Conservation (phyloP, 2,797 vertebrate genomes). For the Anableps anableps region DNA sequence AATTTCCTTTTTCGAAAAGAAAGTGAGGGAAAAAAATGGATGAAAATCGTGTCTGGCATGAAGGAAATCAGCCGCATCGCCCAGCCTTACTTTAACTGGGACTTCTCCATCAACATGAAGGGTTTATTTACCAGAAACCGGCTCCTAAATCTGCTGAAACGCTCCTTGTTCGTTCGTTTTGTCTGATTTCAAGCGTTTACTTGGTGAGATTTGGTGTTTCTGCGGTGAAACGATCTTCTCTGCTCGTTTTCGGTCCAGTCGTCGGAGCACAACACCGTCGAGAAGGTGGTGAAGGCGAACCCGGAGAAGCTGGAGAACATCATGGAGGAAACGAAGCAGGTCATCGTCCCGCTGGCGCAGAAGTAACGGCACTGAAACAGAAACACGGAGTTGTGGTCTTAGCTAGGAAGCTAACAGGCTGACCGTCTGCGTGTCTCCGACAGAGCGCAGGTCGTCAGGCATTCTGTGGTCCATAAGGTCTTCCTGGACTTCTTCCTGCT, state of each 20-base stretch:
- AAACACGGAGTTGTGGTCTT: neutral
- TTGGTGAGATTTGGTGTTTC: no score
- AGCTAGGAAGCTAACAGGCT: neutral
- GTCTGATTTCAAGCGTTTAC: no score
- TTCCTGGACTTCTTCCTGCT: conserved; percentile 93
- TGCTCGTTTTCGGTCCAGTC: conserved; percentile 77
- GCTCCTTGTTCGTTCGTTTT: no score
- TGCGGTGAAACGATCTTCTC: neutral
- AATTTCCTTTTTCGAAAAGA: no score
- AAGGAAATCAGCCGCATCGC: no score
- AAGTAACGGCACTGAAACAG: conserved; percentile 83
- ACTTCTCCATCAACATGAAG: no score
- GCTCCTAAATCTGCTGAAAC: no score
- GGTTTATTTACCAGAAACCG: no score
- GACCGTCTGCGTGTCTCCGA: conserved; percentile 35
- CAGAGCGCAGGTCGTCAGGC: conserved; percentile 96
- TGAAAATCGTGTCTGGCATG: no score
- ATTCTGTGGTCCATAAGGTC: conserved; percentile 96
- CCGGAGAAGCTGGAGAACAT: conserved; percentile 87
- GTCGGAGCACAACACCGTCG: conserved; percentile 84
- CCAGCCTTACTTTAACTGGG: no score
- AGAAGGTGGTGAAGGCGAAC: conserved; percentile 85
- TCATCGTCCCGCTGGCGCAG: conserved; percentile 92
- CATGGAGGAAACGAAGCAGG: conserved; percentile 95
- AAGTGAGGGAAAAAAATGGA: no score